Evolutionary conservation across 2,113 vertebrate species (phyloP).

Genomic region (Cebidichthys violaceus): DNA sequence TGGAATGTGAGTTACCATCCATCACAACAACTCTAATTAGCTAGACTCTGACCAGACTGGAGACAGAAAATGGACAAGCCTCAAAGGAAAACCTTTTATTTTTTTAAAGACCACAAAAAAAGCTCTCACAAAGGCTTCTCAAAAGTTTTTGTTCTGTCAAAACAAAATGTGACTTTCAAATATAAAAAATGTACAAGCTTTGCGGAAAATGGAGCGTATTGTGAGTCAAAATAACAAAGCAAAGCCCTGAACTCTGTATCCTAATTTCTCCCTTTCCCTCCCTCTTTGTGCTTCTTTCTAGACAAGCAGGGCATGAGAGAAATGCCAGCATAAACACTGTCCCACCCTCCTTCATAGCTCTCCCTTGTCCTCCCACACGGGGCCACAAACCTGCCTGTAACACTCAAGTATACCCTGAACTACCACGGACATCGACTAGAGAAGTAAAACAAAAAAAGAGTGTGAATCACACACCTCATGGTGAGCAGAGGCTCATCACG

Average conservation of each 20-base stretch:
- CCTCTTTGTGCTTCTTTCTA: slow-evolving; percentile 36
- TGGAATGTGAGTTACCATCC: slow-evolving; percentile 72
- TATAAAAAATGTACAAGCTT: neutral
- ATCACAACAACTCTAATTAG: slow-evolving; percentile 73
- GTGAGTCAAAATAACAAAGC: neutral
- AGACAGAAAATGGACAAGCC: slow-evolving; percentile 33
- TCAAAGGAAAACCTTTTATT: neutral
- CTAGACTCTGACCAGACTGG: slow-evolving; percentile 54
- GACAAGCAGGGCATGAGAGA: slow-evolving; percentile 45
- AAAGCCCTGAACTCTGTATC: neutral
- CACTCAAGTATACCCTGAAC: slow-evolving; percentile 39
- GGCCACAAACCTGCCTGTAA: slow-evolving; percentile 55
- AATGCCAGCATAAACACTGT: slow-evolving; percentile 62
- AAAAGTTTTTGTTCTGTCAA: slow-evolving; percentile 1
- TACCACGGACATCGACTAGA: slow-evolving; percentile 11
- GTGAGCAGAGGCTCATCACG: slow-evolving; percentile 16
- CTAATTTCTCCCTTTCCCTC: slow-evolving; percentile 19
- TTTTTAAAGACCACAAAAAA: slow-evolving; percentile 1
- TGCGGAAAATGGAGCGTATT: neutral
- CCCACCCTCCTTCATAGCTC: slow-evolving; percentile 60
- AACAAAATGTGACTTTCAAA: slow-evolving; percentile 14
- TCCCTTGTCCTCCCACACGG: slow-evolving; percentile 37
- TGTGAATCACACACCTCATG: slow-evolving; percentile 24
- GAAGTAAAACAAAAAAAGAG: slow-evolving; percentile 27
- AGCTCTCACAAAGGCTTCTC: slow-evolving; percentile 1